Base-by-base conservation (phyloP, 1,140 invertebrate genomes). In the Drosophila asahinai region DNA sequence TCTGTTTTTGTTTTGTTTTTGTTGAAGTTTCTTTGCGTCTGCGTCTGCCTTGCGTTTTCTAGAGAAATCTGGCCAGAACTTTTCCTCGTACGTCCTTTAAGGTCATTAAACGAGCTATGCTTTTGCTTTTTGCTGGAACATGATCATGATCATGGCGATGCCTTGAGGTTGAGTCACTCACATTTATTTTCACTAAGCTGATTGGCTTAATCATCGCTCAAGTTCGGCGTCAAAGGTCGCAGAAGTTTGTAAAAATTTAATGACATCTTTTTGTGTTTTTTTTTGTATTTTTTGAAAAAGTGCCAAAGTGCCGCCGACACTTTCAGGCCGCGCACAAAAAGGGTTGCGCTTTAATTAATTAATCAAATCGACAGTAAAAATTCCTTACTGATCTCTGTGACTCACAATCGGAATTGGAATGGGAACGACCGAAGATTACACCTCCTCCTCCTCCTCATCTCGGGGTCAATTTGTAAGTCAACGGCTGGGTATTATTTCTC, bases 301-400 rank as follows among this genome's bases (percentile, higher is more conserved):
- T 81, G 81, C 40, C 77, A 84, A 63, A 55, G 54, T 61, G 81
- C 80, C 80, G 77, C 83, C 83, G 81, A 89, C 84, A 87, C 83
- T 80, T 81, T 62, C 9, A 45, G 64, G 72, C 40, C 61, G 60
- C 71, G 48, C 63, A 67, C 58, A 66, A 65, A 87, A 87, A 84
- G 86, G 86, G 79, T 86, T 89, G 82, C 51, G 81, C 66, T 74
- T 86, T 90, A 89, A 89, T 89, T 90, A 89, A 90, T 89, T 89
- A 90, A 89, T 89, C 86, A 82, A 89, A 89, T 90, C 86, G 84
- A 73, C 78, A 89, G 67, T 55, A 30, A 83, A 79, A 78, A 87
- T 89, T 87, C 76, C 70, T 60, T 67, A 77, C 61, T 52, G 74
- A 76, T 77, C 74, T 73, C 40, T 33, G 51, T 72, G 76, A 79